Evolutionary conservation across 2,797 vertebrate species (phyloP).

Genomic region (Balearica regulorum): DNA sequence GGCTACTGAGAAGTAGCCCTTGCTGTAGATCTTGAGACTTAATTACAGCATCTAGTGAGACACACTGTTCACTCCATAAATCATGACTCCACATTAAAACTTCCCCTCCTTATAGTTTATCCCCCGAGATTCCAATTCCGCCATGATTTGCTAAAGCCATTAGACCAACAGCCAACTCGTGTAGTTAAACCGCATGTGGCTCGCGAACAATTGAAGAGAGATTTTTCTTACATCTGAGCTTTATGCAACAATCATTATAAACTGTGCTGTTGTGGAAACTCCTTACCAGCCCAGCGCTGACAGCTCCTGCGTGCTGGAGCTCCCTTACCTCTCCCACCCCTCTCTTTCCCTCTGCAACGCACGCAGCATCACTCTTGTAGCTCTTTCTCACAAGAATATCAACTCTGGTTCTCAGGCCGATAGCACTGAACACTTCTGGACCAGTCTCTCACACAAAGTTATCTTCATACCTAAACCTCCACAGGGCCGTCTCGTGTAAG

Average conservation of each 20-base stretch:
- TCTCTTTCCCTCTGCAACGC: no score
- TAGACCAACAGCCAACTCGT: no score
- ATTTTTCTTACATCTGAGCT: not conserved
- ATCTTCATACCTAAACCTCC: not conserved
- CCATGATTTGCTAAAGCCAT: not conserved
- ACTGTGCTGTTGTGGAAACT: not conserved
- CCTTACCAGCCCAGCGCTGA: not conserved
- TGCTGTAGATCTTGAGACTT: not conserved
- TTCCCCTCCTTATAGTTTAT: not conserved
- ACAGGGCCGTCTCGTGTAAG: fast-evolving
- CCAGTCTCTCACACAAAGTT: no score
- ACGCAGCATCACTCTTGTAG: fast-evolving
- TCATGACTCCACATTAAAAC: not conserved
- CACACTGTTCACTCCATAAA: fast-evolving
- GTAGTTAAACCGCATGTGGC: no score
- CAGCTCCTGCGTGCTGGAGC: not conserved
- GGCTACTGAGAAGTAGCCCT: not conserved
- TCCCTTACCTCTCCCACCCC: no score
- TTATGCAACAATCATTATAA: fast-evolving
- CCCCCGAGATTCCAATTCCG: not conserved
- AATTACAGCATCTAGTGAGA: not conserved
- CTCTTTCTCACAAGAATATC: no score
- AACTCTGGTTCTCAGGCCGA: not conserved
- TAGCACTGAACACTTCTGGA: fast-evolving
- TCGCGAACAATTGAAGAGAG: no score